Base-by-base conservation (phyloP, 1,140 invertebrate species). In the Drosophila ambigua region DNA sequence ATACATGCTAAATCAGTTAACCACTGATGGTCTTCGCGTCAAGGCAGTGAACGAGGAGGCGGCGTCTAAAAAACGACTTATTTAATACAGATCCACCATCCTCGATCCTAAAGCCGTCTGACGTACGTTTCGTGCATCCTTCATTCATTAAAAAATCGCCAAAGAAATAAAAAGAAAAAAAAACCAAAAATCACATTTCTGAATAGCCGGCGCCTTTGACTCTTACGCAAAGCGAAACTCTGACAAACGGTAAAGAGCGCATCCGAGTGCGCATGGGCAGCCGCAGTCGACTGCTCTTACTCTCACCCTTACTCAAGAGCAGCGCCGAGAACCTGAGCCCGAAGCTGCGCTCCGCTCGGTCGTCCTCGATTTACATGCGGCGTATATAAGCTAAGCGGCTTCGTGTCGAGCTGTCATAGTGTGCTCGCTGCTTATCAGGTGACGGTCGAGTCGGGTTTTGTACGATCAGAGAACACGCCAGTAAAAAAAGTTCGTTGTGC, bases 351-450 rank as follows among this genome's bases (percentile, higher is more conserved):
- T 31, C 49, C 35, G 55, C 35, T 31, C 49, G 28, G 28, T 16
- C 50, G 20, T 50, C 52, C 65, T 65, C 64, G 62, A 72, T 75
- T 83, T 78, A 58, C 65, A 76, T 48, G 76, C 72, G 59, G 48
- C 75, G 77, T 85, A 85, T 85, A 87, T 82, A 87, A 76, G 77
- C 81, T 65, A 69, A 68, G 74, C 72, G 64, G 55, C 74, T 50
- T 64, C 61, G 59, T 24, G 43, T 39, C 52, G 66, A 80, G 72
- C 67, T 65, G 71, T 63, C 80, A 84, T 84, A 84, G 69, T 69
- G 51, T 52, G 65, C 69, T 80, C 54, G 63, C 51, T 61, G 72
- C 63, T 80, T 77, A 77, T 85, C 72, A 84, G 72, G 78, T 79
- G 73, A 79, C 76, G 72, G 35, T 45, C 54, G 60, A 45, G 72